A percentile compares a stretch with the other conserved stretches of the same genome.
Evolutionary conservation across 2,888 invertebrate species (phyloP).

Genomic region (Elgonia sp.): DNA sequence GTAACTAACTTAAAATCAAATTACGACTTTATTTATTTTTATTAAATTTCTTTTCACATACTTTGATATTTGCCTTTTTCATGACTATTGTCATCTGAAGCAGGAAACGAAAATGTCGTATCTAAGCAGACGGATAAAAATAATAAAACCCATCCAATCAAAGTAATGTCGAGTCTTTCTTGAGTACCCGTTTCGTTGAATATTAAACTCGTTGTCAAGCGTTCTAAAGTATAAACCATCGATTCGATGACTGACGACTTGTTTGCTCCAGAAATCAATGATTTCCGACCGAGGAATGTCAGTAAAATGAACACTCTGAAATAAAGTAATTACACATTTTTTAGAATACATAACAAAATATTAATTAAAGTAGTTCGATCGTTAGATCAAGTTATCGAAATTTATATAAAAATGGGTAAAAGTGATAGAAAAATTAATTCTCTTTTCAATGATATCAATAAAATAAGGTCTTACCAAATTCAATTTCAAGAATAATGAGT

Average conservation of each 20-base stretch:
- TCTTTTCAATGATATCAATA: too few relatives aligned
- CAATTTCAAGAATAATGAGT: too few relatives aligned
- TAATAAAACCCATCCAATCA: conserved; percentile 92
- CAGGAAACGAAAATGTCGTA: conserved; percentile 82
- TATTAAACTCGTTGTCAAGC: conserved; percentile 88
- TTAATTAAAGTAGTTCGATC: too few relatives aligned
- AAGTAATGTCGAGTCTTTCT: conserved; percentile 83
- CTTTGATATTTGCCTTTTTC: conserved; percentile 86
- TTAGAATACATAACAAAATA: too few relatives aligned
- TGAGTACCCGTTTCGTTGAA: conserved; percentile 75
- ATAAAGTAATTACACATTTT: background rate
- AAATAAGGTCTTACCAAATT: too few relatives aligned
- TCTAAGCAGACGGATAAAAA: conserved; percentile 92
- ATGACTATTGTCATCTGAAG: conserved; percentile 82
- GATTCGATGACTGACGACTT: conserved; percentile 90
- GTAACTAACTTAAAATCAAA: too few relatives aligned
- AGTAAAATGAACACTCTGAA: conserved; percentile 94
- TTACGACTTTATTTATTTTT: too few relatives aligned
- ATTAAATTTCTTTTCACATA: conserved; percentile 62
- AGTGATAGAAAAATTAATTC: too few relatives aligned
- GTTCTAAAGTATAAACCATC: conserved; percentile 89
- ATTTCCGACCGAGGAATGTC: conserved; percentile 95
- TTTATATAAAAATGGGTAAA: too few relatives aligned
- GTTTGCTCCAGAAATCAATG: conserved; percentile 86
- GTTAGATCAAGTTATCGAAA: too few relatives aligned